Conservation (phyloP, 1,140 invertebrate species). For the Aporrectodea caliginosa region DNA sequence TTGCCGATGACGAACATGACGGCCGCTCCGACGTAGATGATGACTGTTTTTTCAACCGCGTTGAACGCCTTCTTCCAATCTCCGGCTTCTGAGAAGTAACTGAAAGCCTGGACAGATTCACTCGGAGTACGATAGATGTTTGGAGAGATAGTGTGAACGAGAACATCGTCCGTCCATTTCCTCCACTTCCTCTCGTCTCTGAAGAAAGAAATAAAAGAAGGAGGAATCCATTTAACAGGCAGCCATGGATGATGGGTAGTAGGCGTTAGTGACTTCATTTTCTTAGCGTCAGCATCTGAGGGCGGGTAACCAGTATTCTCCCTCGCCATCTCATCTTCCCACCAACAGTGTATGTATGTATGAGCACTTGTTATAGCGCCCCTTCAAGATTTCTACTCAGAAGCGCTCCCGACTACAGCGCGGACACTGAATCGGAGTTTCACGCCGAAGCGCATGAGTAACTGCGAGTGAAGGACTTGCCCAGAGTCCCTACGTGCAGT, state of each 20-base stretch:
- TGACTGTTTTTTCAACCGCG: slow-evolving; percentile 73
- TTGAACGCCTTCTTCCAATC: slow-evolving; percentile 89
- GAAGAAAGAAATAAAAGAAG: slow-evolving; percentile 35
- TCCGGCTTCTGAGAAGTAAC: slow-evolving; percentile 64
- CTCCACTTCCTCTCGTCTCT: slow-evolving; percentile 92
- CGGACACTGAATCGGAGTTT: too few species aligned
- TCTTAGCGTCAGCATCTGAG: too few species aligned
- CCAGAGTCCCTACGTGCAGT: too few species aligned
- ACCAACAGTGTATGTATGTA: too few species aligned
- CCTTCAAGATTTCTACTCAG: too few species aligned
- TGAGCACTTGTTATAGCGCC: too few species aligned
- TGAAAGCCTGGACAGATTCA: slow-evolving; percentile 65
- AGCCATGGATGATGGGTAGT: not conserved
- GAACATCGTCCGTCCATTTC: slow-evolving; percentile 83
- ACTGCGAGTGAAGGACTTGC: too few species aligned
- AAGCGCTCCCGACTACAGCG: too few species aligned
- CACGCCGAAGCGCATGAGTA: too few species aligned
- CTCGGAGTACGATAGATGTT: slow-evolving; percentile 85
- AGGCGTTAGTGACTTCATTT: too few species aligned
- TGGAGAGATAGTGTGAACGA: slow-evolving; percentile 90
- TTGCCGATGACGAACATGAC: slow-evolving; percentile 94
- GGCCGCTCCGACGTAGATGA: slow-evolving; percentile 87
- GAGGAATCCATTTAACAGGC: not conserved
- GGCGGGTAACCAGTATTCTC: too few species aligned
- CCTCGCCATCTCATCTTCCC: too few species aligned